These are phyloP conservation scores for Dreissena rostriformis DNA, from an alignment of 1,140 invertebrate species.

Conservation along the genomic window DNA sequence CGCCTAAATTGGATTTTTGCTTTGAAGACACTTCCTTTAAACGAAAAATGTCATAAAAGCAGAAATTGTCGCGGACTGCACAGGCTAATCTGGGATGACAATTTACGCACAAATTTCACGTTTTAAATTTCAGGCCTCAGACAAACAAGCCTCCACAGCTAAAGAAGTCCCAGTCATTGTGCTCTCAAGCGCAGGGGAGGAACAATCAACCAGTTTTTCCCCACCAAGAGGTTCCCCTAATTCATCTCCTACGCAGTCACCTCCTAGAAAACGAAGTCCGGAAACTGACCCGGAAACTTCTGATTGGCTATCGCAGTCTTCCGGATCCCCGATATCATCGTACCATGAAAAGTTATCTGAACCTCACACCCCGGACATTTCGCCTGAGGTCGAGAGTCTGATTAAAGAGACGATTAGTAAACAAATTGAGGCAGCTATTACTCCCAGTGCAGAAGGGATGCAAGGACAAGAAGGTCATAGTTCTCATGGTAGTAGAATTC, in stretches of 20 bases:
- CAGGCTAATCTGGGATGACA: no score
- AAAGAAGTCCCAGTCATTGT: slow-evolving; percentile 37
- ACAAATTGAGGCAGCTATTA: slow-evolving; percentile 47
- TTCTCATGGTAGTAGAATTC: slow-evolving; percentile 54
- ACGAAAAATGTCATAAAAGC: no score
- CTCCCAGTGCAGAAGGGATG: slow-evolving; percentile 9
- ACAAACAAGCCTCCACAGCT: slow-evolving; percentile 2
- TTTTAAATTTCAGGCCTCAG: slow-evolving; percentile 15
- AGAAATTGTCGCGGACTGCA: no score
- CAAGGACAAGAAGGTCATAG: slow-evolving; percentile 22
- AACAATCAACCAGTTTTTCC: slow-evolving; percentile 19
- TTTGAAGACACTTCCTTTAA: no score
- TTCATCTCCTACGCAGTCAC: slow-evolving; percentile 55
- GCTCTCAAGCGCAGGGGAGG: slow-evolving; percentile 30
- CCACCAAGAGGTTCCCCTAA: background rate
- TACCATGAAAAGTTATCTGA: slow-evolving; percentile 36
- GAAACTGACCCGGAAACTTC: slow-evolving; percentile 51
- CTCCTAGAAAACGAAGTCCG: slow-evolving; percentile 23
- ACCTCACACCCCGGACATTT: slow-evolving; percentile 29
- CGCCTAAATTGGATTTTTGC: no score
- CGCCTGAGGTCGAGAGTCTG: slow-evolving; percentile 59
- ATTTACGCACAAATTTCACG: no score
- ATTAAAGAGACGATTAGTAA: slow-evolving; percentile 67
- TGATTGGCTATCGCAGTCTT: slow-evolving; percentile 55
- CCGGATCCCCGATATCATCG: slow-evolving; percentile 50